These are phyloP conservation scores for Meloidogyne chitwoodi DNA, from an alignment of 1,140 invertebrate species.

Conservation along the genomic window DNA sequence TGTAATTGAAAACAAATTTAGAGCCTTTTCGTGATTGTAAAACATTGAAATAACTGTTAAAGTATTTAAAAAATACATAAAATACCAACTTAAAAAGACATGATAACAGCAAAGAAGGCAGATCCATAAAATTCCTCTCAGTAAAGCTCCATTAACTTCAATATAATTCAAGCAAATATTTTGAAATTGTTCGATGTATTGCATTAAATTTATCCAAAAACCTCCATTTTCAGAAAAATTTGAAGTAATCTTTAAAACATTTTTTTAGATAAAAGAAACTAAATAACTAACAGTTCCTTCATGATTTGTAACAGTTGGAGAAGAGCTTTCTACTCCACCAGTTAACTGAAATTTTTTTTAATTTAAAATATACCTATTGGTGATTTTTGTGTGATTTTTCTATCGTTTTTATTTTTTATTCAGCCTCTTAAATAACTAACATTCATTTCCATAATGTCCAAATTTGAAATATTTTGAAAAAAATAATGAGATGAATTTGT, in stretches of 20 bases:
- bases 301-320: neutral
- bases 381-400: too few relatives aligned
- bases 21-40: neutral
- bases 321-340: neutral
- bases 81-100: neutral
- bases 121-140: neutral
- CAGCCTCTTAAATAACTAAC: neutral
- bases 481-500: neutral
- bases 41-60: slow-evolving; percentile 8
- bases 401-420: too few relatives aligned
- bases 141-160: neutral
- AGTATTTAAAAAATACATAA: neutral
- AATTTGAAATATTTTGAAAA: neutral
- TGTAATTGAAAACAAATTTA: neutral
- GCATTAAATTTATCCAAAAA: neutral
- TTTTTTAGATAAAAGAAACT: neutral
- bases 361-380: too few relatives aligned
- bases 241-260: neutral
- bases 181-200: neutral
- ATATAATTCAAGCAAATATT: neutral
- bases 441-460: neutral
- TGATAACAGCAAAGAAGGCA: neutral
- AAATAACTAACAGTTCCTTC: neutral
- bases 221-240: neutral
- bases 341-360: neutral